phyloP scores from a whole-genome alignment of 2,113 vertebrate genomes.

The Vanacampus margaritifer region DNA sequence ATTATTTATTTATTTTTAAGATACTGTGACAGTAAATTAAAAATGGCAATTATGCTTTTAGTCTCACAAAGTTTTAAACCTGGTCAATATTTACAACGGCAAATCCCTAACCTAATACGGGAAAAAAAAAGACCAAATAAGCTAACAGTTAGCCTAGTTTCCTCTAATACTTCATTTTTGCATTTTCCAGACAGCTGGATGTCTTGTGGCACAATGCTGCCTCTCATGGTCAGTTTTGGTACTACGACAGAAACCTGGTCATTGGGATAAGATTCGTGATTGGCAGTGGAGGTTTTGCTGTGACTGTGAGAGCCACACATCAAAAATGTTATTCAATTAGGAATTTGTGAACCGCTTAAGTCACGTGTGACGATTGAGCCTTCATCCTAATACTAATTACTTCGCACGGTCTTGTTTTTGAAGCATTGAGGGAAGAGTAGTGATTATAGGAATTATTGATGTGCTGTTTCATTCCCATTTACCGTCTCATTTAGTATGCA shows the following conservation, averaged over 20 bases:
- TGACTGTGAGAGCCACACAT: not conserved
- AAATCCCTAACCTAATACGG: not conserved
- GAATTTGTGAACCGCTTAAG: not conserved
- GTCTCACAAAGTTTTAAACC: too few relatives aligned
- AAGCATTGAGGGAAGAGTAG: constrained; percentile 10
- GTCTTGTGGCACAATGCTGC: too few relatives aligned
- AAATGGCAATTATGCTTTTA: too few relatives aligned
- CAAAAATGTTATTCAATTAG: too few relatives aligned
- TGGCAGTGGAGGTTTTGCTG: not conserved
- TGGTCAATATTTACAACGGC: too few relatives aligned
- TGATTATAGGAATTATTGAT: constrained; percentile 12
- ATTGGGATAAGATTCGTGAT: too few relatives aligned
- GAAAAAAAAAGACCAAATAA: not conserved
- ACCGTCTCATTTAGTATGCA: not conserved
- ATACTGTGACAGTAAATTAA: too few relatives aligned
- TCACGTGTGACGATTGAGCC: not conserved
- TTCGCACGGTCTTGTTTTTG: constrained; percentile 14
- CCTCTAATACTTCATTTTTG: not conserved
- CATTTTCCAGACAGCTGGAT: too few relatives aligned
- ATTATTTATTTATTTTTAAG: too few relatives aligned
- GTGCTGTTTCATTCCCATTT: constrained; percentile 10
- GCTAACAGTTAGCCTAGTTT: not conserved
- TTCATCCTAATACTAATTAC: constrained; percentile 2
- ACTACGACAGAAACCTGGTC: too few relatives aligned
- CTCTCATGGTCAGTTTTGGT: too few relatives aligned